Evolutionary conservation across 2,888 invertebrate species (phyloP), one percentile per base, ranked within the genome.

Genomic region (Nemotelus nigrinus): DNA sequence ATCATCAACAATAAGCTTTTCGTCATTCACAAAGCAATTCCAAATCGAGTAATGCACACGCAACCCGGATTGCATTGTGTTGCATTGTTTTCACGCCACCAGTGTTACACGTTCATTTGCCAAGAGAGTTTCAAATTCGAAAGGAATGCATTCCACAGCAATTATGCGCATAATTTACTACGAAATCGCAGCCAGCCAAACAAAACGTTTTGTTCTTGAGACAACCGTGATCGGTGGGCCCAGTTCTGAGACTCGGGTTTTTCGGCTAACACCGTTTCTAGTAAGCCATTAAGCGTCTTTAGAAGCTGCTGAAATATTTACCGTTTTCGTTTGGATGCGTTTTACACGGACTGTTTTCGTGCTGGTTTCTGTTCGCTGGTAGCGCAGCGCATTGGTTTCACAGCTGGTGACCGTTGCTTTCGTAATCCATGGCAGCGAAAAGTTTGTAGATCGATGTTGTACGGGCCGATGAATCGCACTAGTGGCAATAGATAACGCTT

Each of bases 131-230:
- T 25, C 25, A 1, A 25, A 25, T 25, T 25, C 25, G 25, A 25
- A 25, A 25, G 25, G 25, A 25, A 25, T 25, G 25, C 25, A 25
- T 25, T 25, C 25, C 25, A 25, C 53, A 53, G 53, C 53, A 53
- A 53, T 53, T 53, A 53, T 53, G 6, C 7, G 6, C 10, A 10
- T 6, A 53, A 8, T 10, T 10, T 53, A 10, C 53, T 53, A 53
- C 6, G 6, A 10, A 53, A 53, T 53, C 7, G 3, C 3, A 3
- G 60, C 60, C 60, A 60, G 7, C 8, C 65, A 67, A 67, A 67
- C 67, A 72, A 72, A 72, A 72, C 71, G 71, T 72, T 72, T 72
- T 72, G 71, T 72, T 72, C 71, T 72, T 44, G 7, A 72, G 58
- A 2, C 57, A 25, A 58, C 58, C 25, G n/a, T 3, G 39, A 25